Conservation (phyloP, 2,888 invertebrate genomes). For the Hydroisotoma schaefferi region DNA sequence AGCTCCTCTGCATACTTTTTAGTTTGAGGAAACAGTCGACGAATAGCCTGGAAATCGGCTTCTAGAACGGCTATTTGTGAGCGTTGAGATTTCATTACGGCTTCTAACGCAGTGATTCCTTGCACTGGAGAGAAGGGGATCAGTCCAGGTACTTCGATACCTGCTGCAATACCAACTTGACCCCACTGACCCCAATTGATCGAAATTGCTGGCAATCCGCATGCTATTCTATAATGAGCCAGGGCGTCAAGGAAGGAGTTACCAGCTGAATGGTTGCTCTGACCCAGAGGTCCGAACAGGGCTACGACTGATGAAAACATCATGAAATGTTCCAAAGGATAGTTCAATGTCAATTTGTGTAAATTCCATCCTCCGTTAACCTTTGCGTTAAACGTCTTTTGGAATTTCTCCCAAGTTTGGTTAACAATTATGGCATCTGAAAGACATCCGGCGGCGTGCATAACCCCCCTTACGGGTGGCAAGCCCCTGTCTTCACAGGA, state of each 20-base stretch:
- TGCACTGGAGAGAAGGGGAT: conserved; percentile 21
- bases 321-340: conserved; percentile 30
- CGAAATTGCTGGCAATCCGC: conserved; percentile 15
- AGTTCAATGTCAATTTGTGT: conserved; percentile 24
- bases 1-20: conserved; percentile 18
- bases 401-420: conserved; percentile 30
- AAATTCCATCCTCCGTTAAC: conserved; percentile 23
- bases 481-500: background rate
- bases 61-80: conserved; percentile 16
- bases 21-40: conserved; percentile 11
- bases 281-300: conserved; percentile 24
- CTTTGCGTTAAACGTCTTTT: conserved; percentile 21
- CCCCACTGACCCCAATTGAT: conserved; percentile 32
- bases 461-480: conserved; percentile 19
- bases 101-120: conserved; percentile 22
- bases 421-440: conserved; percentile 21
- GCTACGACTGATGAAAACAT: conserved; percentile 26
- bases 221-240: conserved; percentile 19
- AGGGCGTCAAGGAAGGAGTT: conserved; percentile 28
- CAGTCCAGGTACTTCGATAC: conserved; percentile 22
- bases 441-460: conserved; percentile 9
- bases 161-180: conserved; percentile 21
- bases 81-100: conserved; percentile 7
- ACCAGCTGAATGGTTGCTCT: conserved; percentile 24
- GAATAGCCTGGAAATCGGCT: conserved; percentile 16